Evolutionary conservation across 2,113 vertebrate genomes (phyloP), one percentile per base, ranked within the genome.

Genomic region (Aspiorhynchus laticeps): DNA sequence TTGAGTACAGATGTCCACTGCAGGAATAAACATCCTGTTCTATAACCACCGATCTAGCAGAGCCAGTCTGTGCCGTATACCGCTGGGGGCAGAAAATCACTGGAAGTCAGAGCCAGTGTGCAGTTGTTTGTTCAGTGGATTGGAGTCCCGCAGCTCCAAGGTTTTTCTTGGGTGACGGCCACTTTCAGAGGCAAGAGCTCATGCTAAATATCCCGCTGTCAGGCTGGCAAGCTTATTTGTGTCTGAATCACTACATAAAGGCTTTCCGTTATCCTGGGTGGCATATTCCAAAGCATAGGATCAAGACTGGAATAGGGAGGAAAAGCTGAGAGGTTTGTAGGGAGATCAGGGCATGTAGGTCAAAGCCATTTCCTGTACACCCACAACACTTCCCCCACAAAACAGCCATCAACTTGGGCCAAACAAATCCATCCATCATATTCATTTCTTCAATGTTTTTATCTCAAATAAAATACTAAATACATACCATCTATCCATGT

Each of bases 321-420:
- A 24, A 41, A 74, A 74, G 36, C 71, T 74, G 71, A 7, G 24
- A 84, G 56, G 31, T 80, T 76, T 81, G 31, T 74, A 53, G 76
- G 67, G 71, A 79, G 56, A 69, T 80, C 19, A 59, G 61, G 79
- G 84, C 84, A 75, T 63, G 53, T 77, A 83, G 87, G 87, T 88
- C 88, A 90, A 80, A 88, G 71, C 82, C 36, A 90, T 80, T 88
- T 88, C 88, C 90, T 89, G 75, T 85, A 28, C 76, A 31, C 24
- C 26, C 38, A 59, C 41, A 83, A 61, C 77, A 75, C 38, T 26
- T 48, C 31, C 36, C 12, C 33, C 78, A 48, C 12, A 41, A 61
- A 19, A 51, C n/a, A 33, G 36, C 15, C 17, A 84, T 53, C 15
- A 75, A 15, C 41, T 73, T 73, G 7, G 24, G 28, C 36, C 59